Conservation (phyloP, 1,140 invertebrate species). For the Lepidurus couesii region DNA sequence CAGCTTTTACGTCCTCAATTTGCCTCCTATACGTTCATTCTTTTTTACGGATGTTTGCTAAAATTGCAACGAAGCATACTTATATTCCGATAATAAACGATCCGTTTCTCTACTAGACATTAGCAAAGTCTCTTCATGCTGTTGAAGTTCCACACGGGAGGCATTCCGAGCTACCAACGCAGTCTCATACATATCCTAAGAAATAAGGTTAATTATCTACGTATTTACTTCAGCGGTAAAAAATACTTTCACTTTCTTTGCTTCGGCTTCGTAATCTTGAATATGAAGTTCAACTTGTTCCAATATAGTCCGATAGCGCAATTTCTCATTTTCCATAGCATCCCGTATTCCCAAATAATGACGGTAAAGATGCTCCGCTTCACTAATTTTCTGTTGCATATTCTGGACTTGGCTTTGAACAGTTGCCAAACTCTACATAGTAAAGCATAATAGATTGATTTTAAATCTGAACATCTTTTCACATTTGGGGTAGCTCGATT, state of each 20-base stretch:
- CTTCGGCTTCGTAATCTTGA: conserved; percentile 14
- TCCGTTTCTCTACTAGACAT: conserved; percentile 32
- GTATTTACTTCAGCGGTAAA: not conserved
- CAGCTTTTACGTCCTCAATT: conserved; percentile 27
- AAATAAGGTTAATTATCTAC: not conserved
- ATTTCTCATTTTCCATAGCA: conserved; percentile 23
- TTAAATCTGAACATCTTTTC: not conserved
- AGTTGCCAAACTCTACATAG: not conserved
- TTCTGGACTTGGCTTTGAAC: conserved; percentile 26
- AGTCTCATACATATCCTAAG: conserved; percentile 32
- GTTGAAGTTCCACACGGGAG: conserved; percentile 29
- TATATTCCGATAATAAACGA: conserved; percentile 33
- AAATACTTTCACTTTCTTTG: conserved; percentile 29
- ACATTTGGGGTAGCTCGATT: not conserved
- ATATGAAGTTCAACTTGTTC: conserved; percentile 23
- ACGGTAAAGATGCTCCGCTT: conserved; percentile 31
- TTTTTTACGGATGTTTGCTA: not conserved
- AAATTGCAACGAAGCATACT: conserved; percentile 16
- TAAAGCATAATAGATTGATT: not conserved
- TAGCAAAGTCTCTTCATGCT: conserved; percentile 30
- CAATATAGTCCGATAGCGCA: conserved; percentile 24
- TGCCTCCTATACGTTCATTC: not conserved
- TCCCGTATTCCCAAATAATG: conserved; percentile 30
- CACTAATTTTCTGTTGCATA: conserved; percentile 30
- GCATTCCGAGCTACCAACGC: conserved; percentile 26